Conservation (phyloP, 2,797 vertebrate genomes). For the Phataginus tetradactyla region DNA sequence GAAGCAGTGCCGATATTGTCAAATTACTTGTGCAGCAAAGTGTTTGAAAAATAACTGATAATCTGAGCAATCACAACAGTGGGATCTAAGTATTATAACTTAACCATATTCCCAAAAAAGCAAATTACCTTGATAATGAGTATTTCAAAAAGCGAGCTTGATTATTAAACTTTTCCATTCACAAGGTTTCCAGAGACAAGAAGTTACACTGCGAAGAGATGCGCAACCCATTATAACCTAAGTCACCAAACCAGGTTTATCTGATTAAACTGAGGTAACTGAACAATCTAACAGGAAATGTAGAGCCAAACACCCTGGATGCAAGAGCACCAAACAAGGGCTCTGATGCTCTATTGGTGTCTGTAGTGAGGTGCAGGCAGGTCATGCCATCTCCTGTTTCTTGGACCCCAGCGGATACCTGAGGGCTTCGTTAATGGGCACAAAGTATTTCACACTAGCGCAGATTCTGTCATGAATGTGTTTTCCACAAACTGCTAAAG, state of each 20-base stretch:
- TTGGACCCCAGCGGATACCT: not conserved
- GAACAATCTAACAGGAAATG: slow-evolving; percentile 10
- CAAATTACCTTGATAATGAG: not conserved
- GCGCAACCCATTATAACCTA: not conserved
- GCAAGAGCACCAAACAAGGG: not conserved
- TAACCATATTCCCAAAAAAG: not conserved
- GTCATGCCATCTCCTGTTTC: not conserved
- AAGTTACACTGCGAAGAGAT: not conserved
- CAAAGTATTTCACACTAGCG: not conserved
- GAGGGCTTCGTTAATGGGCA: not conserved
- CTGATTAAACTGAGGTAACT: not conserved
- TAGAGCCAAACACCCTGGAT: not conserved
- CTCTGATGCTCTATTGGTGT: not conserved
- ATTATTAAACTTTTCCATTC: not conserved
- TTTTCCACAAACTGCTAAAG: slow-evolving; percentile 17
- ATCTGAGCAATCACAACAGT: slow-evolving; percentile 38
- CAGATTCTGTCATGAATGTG: not conserved
- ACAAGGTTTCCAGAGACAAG: not conserved
- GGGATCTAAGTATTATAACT: not conserved
- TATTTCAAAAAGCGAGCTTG: not conserved
- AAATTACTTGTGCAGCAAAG: slow-evolving; percentile 23
- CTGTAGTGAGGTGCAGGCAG: not conserved
- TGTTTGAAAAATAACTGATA: slow-evolving; percentile 34
- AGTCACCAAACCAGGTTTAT: not conserved
- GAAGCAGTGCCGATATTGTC: slow-evolving; percentile 5